Evolutionary conservation across 2,888 invertebrate species (phyloP).

Genomic region (Dynastes tityus): DNA sequence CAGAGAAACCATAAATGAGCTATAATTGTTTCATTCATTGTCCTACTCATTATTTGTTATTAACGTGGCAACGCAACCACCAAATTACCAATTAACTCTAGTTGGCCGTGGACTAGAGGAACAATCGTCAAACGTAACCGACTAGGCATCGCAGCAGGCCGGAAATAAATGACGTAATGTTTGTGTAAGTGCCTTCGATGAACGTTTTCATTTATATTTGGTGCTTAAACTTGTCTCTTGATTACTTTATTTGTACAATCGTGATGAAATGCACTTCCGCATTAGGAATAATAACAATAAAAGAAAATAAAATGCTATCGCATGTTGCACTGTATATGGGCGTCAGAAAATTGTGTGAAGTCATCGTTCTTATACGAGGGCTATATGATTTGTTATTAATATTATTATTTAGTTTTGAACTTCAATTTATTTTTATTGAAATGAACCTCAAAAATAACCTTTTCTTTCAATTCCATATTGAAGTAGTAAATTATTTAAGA

Average conservation of each 20-base stretch:
- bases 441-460: too few species aligned
- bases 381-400: too few species aligned
- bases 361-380: too few species aligned
- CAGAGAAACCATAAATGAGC: background rate
- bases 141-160: background rate
- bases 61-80: background rate
- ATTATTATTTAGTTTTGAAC: too few species aligned
- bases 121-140: conserved; percentile 6
- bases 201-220: conserved; percentile 14
- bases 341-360: too few species aligned
- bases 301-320: background rate
- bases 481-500: too few species aligned
- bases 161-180: conserved; percentile 36
- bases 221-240: conserved; percentile 2
- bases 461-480: too few species aligned
- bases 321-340: too few species aligned
- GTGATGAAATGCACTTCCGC: conserved; percentile 16
- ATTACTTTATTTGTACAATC: conserved; percentile 13
- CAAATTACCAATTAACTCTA: conserved; percentile 14
- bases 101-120: background rate
- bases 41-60: background rate
- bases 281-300: background rate
- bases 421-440: too few species aligned
- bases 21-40: background rate
- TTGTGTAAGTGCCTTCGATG: background rate